phyloP scores from a whole-genome alignment of 1,140 invertebrate genomes.

The Hetaerina americana region DNA sequence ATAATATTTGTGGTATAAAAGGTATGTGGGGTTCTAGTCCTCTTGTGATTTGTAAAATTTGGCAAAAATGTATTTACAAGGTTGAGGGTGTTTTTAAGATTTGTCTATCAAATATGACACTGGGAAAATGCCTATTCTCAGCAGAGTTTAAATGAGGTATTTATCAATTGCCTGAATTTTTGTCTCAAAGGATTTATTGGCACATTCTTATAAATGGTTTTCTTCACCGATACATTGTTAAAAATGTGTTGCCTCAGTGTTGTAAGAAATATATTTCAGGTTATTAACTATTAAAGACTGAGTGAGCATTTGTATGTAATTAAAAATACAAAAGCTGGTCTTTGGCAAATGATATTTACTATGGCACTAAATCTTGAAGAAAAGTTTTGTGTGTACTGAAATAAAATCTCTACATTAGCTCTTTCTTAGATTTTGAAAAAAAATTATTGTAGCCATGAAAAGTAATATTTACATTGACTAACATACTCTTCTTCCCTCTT shows the following conservation, averaged over 20 bases:
- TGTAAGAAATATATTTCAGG: background rate
- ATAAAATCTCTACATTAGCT: background rate
- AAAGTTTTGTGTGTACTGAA: background rate
- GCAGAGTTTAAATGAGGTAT: background rate
- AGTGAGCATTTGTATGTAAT: background rate
- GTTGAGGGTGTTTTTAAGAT: background rate
- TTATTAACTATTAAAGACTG: background rate
- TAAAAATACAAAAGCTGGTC: background rate
- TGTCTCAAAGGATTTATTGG: background rate
- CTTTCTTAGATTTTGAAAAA: background rate
- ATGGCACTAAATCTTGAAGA: background rate
- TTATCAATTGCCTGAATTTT: background rate
- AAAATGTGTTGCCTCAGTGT: background rate
- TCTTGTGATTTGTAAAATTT: background rate
- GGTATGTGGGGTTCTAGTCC: background rate
- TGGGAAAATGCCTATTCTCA: background rate
- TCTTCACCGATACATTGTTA: background rate
- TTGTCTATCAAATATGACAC: background rate
- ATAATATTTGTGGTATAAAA: background rate
- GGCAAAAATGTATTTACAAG: background rate
- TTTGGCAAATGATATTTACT: background rate
- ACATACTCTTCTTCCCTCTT: background rate
- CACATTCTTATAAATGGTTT: background rate
- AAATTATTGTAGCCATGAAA: background rate
- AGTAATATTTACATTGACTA: background rate